A percentile compares a stretch with the other conserved stretches of the same genome.
phyloP scores from a whole-genome alignment of 2,888 invertebrate species.

The Rhingia campestris region DNA sequence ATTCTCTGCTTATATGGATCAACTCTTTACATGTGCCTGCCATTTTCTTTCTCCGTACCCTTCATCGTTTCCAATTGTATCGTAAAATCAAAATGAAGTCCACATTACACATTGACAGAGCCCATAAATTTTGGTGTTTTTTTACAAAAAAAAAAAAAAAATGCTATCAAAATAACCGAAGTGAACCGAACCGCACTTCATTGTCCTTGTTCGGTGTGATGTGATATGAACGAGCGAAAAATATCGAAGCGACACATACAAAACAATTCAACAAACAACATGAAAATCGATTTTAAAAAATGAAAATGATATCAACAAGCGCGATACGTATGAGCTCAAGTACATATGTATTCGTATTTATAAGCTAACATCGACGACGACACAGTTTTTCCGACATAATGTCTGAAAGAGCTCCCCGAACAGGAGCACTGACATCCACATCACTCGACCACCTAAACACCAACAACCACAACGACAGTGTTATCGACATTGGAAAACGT shows the following conservation, averaged over 20 bases:
- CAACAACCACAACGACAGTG: slow-evolving; percentile 14
- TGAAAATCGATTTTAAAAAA: slow-evolving; percentile 61
- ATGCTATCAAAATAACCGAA: slow-evolving; percentile 66
- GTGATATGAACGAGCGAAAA: slow-evolving; percentile 8
- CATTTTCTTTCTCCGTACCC: background rate
- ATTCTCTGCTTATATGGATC: slow-evolving; percentile 21
- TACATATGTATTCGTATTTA: slow-evolving; percentile 2
- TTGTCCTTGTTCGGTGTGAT: slow-evolving; percentile 46
- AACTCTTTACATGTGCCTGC: slow-evolving; percentile 48
- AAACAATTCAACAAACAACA: slow-evolving; percentile 30
- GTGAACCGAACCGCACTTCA: slow-evolving; percentile 66
- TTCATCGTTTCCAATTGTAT: slow-evolving; percentile 55
- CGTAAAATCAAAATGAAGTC: slow-evolving; percentile 72
- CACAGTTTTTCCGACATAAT: slow-evolving; percentile 45
- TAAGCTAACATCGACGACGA: slow-evolving; percentile 28
- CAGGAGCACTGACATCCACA: slow-evolving; percentile 8
- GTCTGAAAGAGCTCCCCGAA: slow-evolving; percentile 31
- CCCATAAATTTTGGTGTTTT: slow-evolving; percentile 53
- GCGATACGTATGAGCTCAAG: slow-evolving; percentile 5
- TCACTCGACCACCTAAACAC: slow-evolving; percentile 16
- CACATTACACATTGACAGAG: slow-evolving; percentile 62
- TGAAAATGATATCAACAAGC: slow-evolving; percentile 61
- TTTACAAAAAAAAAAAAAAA: too few species aligned
- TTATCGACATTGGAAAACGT: slow-evolving; percentile 53
- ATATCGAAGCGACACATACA: slow-evolving; percentile 26